A percentile compares a stretch with the other conserved stretches of the same genome.
Conservation (phyloP, 2,113 vertebrate species). For the Nothobranchius kuhntae region DNA sequence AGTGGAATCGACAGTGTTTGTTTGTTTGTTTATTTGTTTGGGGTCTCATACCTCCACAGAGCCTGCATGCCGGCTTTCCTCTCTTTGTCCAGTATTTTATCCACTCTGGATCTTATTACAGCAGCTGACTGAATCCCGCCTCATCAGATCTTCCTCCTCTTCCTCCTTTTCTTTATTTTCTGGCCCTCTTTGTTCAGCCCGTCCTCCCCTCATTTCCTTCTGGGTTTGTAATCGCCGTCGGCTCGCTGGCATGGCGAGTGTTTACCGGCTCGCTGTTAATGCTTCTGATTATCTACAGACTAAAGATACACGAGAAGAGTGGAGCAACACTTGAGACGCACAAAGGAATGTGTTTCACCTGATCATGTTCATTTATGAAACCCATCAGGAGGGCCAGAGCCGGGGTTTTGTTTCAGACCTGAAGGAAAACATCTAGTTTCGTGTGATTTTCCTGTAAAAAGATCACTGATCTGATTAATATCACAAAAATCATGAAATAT, state of each 20-base stretch:
- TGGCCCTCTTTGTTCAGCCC: slow-evolving; percentile 51
- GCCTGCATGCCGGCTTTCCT: slow-evolving; percentile 39
- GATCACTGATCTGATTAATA: too few species aligned
- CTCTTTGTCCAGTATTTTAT: slow-evolving; percentile 55
- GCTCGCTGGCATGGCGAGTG: slow-evolving; percentile 16
- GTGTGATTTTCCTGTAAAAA: too few species aligned
- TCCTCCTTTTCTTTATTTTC: slow-evolving; percentile 40
- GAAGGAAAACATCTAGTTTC: too few species aligned
- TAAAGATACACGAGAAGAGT: slow-evolving; percentile 24
- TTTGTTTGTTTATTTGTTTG: neutral
- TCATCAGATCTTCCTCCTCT: slow-evolving; percentile 64
- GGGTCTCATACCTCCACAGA: slow-evolving; percentile 53
- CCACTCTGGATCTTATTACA: slow-evolving; percentile 66
- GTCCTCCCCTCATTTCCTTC: slow-evolving; percentile 64
- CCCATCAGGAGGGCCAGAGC: neutral
- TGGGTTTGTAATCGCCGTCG: slow-evolving; percentile 46
- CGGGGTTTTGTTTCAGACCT: too few species aligned
- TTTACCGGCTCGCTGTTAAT: slow-evolving; percentile 31
- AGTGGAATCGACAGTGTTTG: neutral
- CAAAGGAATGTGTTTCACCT: slow-evolving; percentile 4
- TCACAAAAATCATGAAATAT: too few species aligned
- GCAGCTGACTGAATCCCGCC: slow-evolving; percentile 57
- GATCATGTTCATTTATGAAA: neutral
- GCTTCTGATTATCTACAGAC: neutral
- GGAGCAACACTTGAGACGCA: slow-evolving; percentile 19